Base-by-base conservation (phyloP, 2,797 vertebrate species). In the Rhadinocentrus ornatus region DNA sequence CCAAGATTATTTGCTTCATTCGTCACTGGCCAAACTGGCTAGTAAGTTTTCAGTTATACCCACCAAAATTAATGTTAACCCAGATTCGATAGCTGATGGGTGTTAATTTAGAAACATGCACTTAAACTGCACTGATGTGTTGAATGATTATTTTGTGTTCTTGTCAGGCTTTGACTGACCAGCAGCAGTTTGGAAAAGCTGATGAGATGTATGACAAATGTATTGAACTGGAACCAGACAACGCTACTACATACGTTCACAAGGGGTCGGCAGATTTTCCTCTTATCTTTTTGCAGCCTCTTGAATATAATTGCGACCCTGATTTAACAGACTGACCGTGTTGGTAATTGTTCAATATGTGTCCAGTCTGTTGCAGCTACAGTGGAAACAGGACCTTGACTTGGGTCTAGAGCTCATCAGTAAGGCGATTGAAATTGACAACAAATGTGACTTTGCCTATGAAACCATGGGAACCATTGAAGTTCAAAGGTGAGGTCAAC, bases 381-480 rank as follows among this genome's bases (percentile, higher is more conserved):
- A 99, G 71, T 99, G 97, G 98, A 99, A 99, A 85, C 97, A 99
- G 88, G 98, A 99, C 89, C 92, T 99, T 52, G 98, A 99, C 82
- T 93, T 95, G 92, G 97, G 98, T 32, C 95, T 99, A 74, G 97
- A 99, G 39, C 97, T 99, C 78, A 99, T 99, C 93, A 96, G 97
- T 89, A 99, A 99, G 90, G 97, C 98, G 62, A 99, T 99, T 79
- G 98, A 99, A 92, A 99, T 99, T 15, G 98, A 99, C 92, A 99
- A 97, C 94, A 99, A 99, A 92, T 99, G 98, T 91, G 98, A 99
- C 92, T 99, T 99, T 93, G 98, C 98, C 7, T 99, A 99, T 46
- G 98, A 99, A 94, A 99, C 98, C 15, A 99, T 99, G 98, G 98
- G 98, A 92, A 99, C 98, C 85, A 99, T 99, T 81, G 98, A 99